phyloP scores from a whole-genome alignment of 37 sponge, comb jelly and placozoan species.

The Hormiphora californensis region DNA sequence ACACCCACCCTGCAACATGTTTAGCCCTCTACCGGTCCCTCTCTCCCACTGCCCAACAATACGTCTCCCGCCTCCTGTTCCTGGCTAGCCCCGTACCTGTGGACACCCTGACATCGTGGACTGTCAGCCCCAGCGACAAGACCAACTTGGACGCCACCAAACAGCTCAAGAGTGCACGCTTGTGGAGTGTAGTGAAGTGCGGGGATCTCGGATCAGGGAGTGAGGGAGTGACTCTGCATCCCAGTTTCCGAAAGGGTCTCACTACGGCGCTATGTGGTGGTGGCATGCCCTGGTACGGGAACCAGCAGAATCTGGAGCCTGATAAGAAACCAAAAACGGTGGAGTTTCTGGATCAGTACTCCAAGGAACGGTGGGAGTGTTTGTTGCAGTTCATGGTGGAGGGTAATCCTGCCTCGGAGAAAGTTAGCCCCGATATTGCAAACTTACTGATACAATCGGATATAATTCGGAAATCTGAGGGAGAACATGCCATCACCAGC shows the following conservation, averaged over 20 bases:
- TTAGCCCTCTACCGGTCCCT: slow-evolving; percentile 23
- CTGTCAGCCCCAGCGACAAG: not conserved
- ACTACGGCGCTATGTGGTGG: slow-evolving; percentile 48
- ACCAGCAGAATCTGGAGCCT: slow-evolving; percentile 50
- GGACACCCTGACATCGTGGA: slow-evolving; percentile 13
- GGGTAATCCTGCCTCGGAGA: slow-evolving; percentile 17
- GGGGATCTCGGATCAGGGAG: not conserved
- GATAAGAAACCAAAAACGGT: slow-evolving; percentile 54
- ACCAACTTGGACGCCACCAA: slow-evolving; percentile 44
- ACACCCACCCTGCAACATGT: slow-evolving; percentile 51
- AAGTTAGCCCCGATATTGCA: slow-evolving; percentile 48
- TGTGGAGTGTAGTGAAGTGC: slow-evolving; percentile 45
- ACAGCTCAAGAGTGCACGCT: not conserved
- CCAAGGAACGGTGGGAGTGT: slow-evolving; percentile 42
- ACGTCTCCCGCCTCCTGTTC: slow-evolving; percentile 36
- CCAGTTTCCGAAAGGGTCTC: slow-evolving; percentile 6
- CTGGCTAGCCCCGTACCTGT: not conserved
- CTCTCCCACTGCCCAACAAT: slow-evolving; percentile 19
- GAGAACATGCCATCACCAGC: not conserved
- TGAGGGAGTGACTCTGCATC: slow-evolving; percentile 15
- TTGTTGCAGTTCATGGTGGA: no score
- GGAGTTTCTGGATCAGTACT: slow-evolving; percentile 21
- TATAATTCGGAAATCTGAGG: not conserved
- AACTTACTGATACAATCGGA: slow-evolving; percentile 44
- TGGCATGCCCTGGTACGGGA: slow-evolving; percentile 48